phyloP scores from a whole-genome alignment of 2,113 vertebrate genomes.

The Perca flavescens region DNA sequence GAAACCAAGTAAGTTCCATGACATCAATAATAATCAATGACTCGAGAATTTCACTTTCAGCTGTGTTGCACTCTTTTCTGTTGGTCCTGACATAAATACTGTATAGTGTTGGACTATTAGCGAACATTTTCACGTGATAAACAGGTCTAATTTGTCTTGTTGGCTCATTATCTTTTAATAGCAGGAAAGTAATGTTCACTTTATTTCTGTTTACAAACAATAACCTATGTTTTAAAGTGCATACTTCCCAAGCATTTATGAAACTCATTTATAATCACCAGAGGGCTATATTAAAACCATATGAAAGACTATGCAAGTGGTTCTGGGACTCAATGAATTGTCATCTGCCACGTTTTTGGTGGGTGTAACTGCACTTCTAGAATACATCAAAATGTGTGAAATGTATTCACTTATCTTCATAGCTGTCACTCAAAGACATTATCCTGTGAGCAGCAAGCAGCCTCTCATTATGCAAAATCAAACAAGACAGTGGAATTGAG shows the following conservation, averaged over 20 bases:
- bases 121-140: neutral
- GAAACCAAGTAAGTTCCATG: neutral
- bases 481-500: slow-evolving; percentile 80
- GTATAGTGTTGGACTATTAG: neutral
- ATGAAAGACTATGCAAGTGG: slow-evolving; percentile 3
- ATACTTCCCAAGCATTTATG: neutral
- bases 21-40: neutral
- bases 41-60: neutral
- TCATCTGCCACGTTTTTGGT: slow-evolving; percentile 8
- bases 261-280: slow-evolving; percentile 13
- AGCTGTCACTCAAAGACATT: slow-evolving; percentile 74
- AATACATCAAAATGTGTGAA: slow-evolving; percentile 53
- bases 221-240: slow-evolving; percentile 21
- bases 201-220: neutral
- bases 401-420: slow-evolving; percentile 62
- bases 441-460: slow-evolving; percentile 74
- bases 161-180: slow-evolving; percentile 5
- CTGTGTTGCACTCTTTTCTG: neutral
- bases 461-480: slow-evolving; percentile 81
- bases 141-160: neutral
- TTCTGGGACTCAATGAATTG: neutral
- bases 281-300: slow-evolving; percentile 25
- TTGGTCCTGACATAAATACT: neutral
- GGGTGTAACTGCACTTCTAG: slow-evolving; percentile 26
- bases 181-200: slow-evolving; percentile 5